These are phyloP conservation scores for Muschampia plurimacula DNA, from an alignment of 2,888 invertebrate species.

Conservation along the genomic window DNA sequence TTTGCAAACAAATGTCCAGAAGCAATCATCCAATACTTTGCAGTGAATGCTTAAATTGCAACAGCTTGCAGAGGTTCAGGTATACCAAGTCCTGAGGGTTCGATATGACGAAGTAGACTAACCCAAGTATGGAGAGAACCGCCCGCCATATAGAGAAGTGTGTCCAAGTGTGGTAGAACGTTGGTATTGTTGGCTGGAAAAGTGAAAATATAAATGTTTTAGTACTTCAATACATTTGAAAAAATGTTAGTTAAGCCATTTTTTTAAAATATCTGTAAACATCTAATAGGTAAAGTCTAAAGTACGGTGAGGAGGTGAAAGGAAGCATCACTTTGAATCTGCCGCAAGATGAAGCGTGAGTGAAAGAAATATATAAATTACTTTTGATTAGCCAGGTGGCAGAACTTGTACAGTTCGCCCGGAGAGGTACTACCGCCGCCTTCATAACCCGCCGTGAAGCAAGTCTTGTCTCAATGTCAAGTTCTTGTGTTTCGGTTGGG, in stretches of 20 bases:
- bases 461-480: too few species aligned
- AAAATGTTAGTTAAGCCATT: too few species aligned
- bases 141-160: slow-evolving; percentile 87
- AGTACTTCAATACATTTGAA: too few species aligned
- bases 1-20: background rate
- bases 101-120: slow-evolving; percentile 85
- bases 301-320: slow-evolving; percentile 89
- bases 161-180: slow-evolving; percentile 86
- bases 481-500: too few species aligned
- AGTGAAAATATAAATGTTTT: background rate
- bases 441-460: too few species aligned
- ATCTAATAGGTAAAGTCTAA: slow-evolving; percentile 65
- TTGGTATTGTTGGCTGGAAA: slow-evolving; percentile 81
- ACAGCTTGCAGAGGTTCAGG: slow-evolving; percentile 75
- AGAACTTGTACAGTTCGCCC: too few species aligned
- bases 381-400: too few species aligned
- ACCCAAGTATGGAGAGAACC: slow-evolving; percentile 83
- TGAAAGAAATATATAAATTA: background rate
- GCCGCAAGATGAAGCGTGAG: slow-evolving; percentile 86
- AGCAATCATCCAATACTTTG: slow-evolving; percentile 78
- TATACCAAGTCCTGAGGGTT: slow-evolving; percentile 83
- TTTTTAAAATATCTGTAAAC: too few species aligned
- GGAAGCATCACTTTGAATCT: slow-evolving; percentile 94
- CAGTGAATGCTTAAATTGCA: slow-evolving; percentile 76
- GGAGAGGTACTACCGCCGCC: too few species aligned